These are phyloP conservation scores for Thamnophis sirtalis DNA, from an alignment of 2,113 vertebrate genomes.

Conservation along the genomic window DNA sequence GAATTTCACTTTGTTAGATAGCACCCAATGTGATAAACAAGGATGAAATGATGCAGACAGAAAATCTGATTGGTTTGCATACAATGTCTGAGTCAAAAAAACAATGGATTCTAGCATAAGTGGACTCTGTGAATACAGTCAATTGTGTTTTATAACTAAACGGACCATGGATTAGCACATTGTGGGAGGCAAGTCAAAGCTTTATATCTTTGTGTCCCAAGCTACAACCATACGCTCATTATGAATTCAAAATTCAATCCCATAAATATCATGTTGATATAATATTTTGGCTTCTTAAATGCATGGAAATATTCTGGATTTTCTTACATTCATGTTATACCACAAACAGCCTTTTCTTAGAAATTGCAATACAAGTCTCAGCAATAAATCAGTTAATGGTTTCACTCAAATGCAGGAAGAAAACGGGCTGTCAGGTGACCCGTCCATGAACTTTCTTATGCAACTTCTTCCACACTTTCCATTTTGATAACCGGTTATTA, in stretches of 20 bases:
- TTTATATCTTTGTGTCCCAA: neutral
- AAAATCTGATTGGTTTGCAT: neutral
- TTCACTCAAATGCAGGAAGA: slow-evolving; percentile 3
- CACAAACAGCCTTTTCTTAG: slow-evolving; percentile 29
- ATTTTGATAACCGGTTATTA: slow-evolving; percentile 17
- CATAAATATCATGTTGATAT: neutral
- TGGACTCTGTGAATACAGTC: neutral
- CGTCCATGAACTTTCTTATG: slow-evolving; percentile 30
- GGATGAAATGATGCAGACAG: neutral
- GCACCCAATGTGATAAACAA: neutral
- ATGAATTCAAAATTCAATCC: neutral
- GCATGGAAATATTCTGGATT: neutral
- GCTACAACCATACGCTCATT: neutral
- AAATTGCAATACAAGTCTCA: slow-evolving; percentile 9
- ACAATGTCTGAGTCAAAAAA: neutral
- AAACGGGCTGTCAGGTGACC: slow-evolving; percentile 3
- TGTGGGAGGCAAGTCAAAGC: neutral
- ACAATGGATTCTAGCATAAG: neutral
- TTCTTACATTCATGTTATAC: neutral
- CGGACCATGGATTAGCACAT: neutral
- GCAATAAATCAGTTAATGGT: slow-evolving; percentile 21
- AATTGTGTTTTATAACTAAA: neutral
- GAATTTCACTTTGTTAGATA: too few species aligned
- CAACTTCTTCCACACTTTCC: slow-evolving; percentile 12
- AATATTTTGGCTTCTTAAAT: neutral